Percentiles rank a stretch among this genome's conserved stretches.
Evolutionary conservation across 2,888 invertebrate species (phyloP).

Genomic region (Pomacea canaliculata): DNA sequence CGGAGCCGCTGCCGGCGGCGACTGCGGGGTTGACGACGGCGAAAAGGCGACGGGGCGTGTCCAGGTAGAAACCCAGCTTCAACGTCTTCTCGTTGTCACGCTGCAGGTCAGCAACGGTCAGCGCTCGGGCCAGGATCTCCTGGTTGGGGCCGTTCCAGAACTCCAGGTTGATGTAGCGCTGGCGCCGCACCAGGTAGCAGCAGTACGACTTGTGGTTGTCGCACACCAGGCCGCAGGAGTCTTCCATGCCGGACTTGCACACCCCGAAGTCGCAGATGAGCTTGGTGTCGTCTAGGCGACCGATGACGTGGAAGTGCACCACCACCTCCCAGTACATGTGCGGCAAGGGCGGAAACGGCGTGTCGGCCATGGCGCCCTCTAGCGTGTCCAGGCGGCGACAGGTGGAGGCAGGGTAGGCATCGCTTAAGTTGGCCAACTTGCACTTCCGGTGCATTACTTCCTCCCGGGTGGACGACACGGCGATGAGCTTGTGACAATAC

Average conservation of each 20-base stretch:
- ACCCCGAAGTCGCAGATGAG: conserved; percentile 34
- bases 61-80: conserved; percentile 33
- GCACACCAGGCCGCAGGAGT: conserved; percentile 31
- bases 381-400: conserved; percentile 32
- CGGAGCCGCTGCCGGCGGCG: conserved; percentile 18
- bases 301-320: conserved; percentile 33
- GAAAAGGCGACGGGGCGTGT: conserved; percentile 24
- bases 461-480: conserved; percentile 26
- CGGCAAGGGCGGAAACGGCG: conserved; percentile 26
- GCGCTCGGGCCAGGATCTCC: conserved; percentile 31
- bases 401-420: conserved; percentile 27
- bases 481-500: conserved; percentile 34
- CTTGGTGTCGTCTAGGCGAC: conserved; percentile 28
- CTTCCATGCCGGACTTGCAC: conserved; percentile 33
- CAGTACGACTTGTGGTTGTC: conserved; percentile 35
- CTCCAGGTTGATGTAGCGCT: conserved; percentile 32
- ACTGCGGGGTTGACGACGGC: conserved; percentile 30
- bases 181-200: conserved; percentile 32
- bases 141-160: conserved; percentile 38
- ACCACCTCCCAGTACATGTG: conserved; percentile 35
- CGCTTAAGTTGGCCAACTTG: conserved; percentile 30
- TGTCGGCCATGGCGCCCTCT: conserved; percentile 34
- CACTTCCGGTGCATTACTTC: conserved; percentile 35
- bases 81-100: conserved; percentile 33
- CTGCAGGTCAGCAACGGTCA: conserved; percentile 33